phyloP scores from a whole-genome alignment of 2,113 vertebrate species.

The Noturus placidus region DNA sequence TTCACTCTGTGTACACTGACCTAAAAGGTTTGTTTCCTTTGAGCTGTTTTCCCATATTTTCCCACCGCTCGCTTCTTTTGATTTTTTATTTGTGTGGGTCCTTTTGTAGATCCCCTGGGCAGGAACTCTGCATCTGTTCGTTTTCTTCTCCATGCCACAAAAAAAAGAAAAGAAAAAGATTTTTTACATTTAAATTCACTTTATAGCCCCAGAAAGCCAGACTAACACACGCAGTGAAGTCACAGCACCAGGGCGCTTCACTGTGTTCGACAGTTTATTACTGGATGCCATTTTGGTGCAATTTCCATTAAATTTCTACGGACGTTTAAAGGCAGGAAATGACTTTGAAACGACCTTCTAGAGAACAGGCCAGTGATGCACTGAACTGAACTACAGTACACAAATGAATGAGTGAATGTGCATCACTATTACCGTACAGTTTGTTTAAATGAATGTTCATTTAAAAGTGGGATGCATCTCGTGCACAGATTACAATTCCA shows the following conservation, averaged over 20 bases:
- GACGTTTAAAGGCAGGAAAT: not conserved
- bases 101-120: conserved; percentile 28
- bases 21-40: conserved; percentile 40
- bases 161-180: not conserved
- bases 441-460: not conserved
- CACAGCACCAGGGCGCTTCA: not conserved
- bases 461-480: not conserved
- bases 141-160: not conserved
- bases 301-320: not conserved
- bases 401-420: not conserved
- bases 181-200: conserved; percentile 5
- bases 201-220: not conserved
- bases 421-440: not conserved
- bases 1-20: conserved; percentile 21
- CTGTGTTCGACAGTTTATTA: not conserved
- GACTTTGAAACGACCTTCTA: not conserved
- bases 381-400: not conserved
- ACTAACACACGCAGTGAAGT: not conserved
- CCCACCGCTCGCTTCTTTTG: not conserved
- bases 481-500: not conserved
- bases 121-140: conserved; percentile 35
- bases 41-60: conserved; percentile 17
- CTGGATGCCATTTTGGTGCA: not conserved
- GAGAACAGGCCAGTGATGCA: not conserved
- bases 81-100: conserved; percentile 26